Percentiles rank a stretch among this genome's conserved stretches.
Conservation (phyloP, 2,888 invertebrate genomes). For the Cantharis flavilabris region DNA sequence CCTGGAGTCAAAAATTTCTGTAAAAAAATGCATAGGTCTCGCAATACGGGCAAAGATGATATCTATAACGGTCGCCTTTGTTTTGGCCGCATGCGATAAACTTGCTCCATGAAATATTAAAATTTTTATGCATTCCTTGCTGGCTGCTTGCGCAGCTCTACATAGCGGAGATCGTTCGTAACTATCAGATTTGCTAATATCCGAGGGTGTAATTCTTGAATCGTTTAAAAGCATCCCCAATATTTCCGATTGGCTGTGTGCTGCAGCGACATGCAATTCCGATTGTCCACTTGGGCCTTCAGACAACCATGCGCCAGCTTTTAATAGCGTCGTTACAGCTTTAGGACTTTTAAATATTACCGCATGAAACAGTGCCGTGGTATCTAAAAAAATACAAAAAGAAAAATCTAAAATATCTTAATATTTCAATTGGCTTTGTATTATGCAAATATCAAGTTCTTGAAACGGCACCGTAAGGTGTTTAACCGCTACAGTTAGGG, state of each 20-base stretch:
- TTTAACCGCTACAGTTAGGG: no score
- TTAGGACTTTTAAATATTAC: conserved; percentile 48
- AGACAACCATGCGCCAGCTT: conserved; percentile 48
- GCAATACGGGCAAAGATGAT: conserved; percentile 50
- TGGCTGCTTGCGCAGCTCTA: conserved; percentile 59
- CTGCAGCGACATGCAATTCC: conserved; percentile 52
- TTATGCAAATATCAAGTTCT: no score
- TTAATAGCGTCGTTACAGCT: conserved; percentile 47
- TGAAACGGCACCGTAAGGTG: no score
- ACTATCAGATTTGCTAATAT: conserved; percentile 42
- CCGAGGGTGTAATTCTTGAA: conserved; percentile 36
- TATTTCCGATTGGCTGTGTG: conserved; percentile 43
- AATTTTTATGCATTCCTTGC: conserved; percentile 56
- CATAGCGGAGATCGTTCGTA: conserved; percentile 59
- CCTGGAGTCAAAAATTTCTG: conserved; percentile 47
- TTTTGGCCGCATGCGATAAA: conserved; percentile 43
- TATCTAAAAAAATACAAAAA: no score
- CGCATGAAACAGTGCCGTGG: conserved; percentile 53
- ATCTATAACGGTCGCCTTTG: conserved; percentile 51
- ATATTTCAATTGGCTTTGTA: no score
- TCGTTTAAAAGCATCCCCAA: conserved; percentile 40
- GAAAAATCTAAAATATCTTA: no score
- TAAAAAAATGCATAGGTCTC: conserved; percentile 49
- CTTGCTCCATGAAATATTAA: conserved; percentile 55
- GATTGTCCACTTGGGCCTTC: conserved; percentile 46